phyloP scores from a whole-genome alignment of 2,113 vertebrate species.

The Phycodurus eques region DNA sequence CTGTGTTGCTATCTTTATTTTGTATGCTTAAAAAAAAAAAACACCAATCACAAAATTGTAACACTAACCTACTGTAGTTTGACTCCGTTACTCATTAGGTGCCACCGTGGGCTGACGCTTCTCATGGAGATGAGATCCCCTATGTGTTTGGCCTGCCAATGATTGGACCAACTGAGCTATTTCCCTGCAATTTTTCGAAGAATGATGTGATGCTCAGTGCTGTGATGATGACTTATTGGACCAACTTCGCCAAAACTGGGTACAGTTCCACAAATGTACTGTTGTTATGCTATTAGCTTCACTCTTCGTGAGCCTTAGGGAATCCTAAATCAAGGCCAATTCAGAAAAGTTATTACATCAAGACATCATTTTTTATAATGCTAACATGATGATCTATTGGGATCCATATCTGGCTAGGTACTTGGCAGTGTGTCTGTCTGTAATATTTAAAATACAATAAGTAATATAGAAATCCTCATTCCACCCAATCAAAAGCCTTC shows the following conservation, averaged over 20 bases:
- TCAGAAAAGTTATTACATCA: too few relatives aligned
- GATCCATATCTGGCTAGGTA: too few relatives aligned
- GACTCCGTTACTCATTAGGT: constrained; percentile 67
- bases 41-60: neutral
- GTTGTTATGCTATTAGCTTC: too few relatives aligned
- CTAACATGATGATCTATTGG: too few relatives aligned
- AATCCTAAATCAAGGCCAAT: neutral
- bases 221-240: constrained; percentile 99
- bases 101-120: constrained; percentile 94
- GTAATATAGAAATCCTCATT: too few relatives aligned
- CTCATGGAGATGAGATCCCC: constrained; percentile 95
- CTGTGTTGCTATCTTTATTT: neutral
- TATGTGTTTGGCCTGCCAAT: constrained; percentile 96
- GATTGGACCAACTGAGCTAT: constrained; percentile 96
- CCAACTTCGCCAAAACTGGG: constrained; percentile 99
- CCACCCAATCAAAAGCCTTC: too few relatives aligned
- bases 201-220: constrained; percentile 99
- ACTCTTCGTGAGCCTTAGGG: neutral
- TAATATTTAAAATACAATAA: too few relatives aligned
- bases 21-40: neutral
- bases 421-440: too few relatives aligned
- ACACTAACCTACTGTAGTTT: neutral
- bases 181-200: constrained; percentile 99
- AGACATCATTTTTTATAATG: too few relatives aligned
- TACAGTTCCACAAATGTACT: constrained; percentile 56